Conservation (phyloP, 2,888 invertebrate species). For the Microctonus hyperodae region DNA sequence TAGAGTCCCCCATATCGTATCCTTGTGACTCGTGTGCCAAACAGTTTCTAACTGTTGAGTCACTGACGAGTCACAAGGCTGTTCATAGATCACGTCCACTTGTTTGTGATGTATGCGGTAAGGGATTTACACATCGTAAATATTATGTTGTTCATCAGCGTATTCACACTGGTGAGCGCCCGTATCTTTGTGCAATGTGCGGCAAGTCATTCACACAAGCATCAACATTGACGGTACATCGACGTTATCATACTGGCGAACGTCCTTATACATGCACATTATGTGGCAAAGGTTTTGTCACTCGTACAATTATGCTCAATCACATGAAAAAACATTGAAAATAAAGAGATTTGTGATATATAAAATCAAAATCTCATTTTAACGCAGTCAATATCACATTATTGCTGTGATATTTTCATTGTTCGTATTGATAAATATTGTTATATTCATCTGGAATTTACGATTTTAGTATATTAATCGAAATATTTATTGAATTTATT, state of each 20-base stretch:
- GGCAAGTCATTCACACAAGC: conserved; percentile 62
- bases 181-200: conserved; percentile 63
- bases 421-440: conserved; percentile 35
- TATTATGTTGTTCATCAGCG: conserved; percentile 62
- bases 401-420: conserved; percentile 41
- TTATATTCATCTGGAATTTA: conserved; percentile 23
- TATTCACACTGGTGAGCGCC: conserved; percentile 64
- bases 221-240: conserved; percentile 60
- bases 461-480: conserved; percentile 6
- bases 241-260: conserved; percentile 61
- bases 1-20: conserved; percentile 39
- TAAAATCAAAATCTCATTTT: background rate
- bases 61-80: conserved; percentile 57
- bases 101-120: conserved; percentile 62
- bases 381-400: conserved; percentile 29
- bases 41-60: conserved; percentile 55
- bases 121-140: conserved; percentile 61
- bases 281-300: conserved; percentile 62
- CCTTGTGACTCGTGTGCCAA: conserved; percentile 59
- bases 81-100: conserved; percentile 58
- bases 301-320: conserved; percentile 62
- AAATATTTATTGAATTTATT: background rate
- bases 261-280: conserved; percentile 61
- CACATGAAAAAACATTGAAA: conserved; percentile 61
- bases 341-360: background rate